phyloP scores from a whole-genome alignment of 1,140 invertebrate genomes.

The Diabrotica virgifera region DNA sequence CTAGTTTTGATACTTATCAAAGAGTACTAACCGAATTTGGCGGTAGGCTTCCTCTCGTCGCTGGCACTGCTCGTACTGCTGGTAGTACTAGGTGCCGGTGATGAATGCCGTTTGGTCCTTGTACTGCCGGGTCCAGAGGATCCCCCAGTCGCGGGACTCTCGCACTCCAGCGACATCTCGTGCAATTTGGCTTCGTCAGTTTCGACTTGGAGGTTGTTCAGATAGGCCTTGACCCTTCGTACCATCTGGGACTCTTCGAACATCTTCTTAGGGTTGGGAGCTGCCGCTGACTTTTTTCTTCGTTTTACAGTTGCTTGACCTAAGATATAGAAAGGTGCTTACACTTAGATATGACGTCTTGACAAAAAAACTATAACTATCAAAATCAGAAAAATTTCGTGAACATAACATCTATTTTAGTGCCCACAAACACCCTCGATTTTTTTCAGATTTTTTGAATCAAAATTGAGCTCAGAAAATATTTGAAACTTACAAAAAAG shows the following conservation, averaged over 20 bases:
- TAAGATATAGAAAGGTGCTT: conserved; percentile 22
- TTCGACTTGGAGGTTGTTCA: conserved; percentile 87
- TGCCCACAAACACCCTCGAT: too few relatives aligned
- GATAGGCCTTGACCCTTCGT: conserved; percentile 90
- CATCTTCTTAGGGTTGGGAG: conserved; percentile 96
- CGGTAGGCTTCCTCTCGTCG: conserved; percentile 63
- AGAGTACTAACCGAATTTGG: conserved; percentile 62
- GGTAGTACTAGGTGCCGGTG: conserved; percentile 84
- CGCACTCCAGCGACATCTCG: conserved; percentile 85
- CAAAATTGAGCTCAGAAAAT: too few relatives aligned
- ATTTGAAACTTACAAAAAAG: too few relatives aligned
- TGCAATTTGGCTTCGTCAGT: conserved; percentile 89
- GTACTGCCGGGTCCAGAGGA: conserved; percentile 48
- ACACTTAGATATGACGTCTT: too few relatives aligned
- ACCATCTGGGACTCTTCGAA: conserved; percentile 99
- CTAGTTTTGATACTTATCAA: not conserved
- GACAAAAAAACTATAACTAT: too few relatives aligned
- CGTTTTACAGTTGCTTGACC: conserved; percentile 84
- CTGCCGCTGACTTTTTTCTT: conserved; percentile 85
- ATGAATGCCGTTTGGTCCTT: conserved; percentile 71
- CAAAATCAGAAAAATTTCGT: too few relatives aligned
- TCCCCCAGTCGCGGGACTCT: conserved; percentile 61
- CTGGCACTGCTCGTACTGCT: conserved; percentile 86
- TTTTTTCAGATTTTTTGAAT: too few relatives aligned
- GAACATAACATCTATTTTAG: too few relatives aligned